Evolutionary conservation across 2,888 invertebrate genomes (phyloP), one percentile per base, ranked within the genome.

Genomic region (Drosophila maculinotata): DNA sequence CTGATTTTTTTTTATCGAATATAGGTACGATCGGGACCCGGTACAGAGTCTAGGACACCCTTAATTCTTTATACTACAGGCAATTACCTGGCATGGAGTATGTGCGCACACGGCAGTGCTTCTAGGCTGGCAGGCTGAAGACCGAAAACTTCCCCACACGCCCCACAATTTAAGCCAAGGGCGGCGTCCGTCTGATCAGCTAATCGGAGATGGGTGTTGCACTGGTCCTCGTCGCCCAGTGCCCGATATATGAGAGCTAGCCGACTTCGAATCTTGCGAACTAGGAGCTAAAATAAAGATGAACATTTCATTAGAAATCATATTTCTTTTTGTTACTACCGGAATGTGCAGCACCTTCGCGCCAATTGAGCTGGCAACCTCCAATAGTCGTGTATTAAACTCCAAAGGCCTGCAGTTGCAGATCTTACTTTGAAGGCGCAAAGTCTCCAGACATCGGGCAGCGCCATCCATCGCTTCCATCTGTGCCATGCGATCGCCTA

Each of bases 391-490:
- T 1, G 96, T 96, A 91, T 97, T 97, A 90, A 97, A 97, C 90
- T 97, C 97, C 64, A 97, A 91, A 0, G 97, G 97, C 59, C 96
- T 93, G 90, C 97, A 97, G 91, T 97, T 96, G 91, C 97, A 97
- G 83, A 97, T 97, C 89, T 96, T 95, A 85, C 95, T 96, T 87
- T 97, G 91, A 17, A 91, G 76, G 14, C 96, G 92, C 26, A 97
- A 91, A 0, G 95, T 95, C 87, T 96, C 96, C 31, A 96, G 92
- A 80, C 96, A 97, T 41, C 96, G 92, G 0, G 96, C 97, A 0
- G 96, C 96, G 0, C 96, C 97, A 81, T 97, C 97, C 96, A 97
- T 96, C 0, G 96, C 96, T 84, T 97, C 96, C 96, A 97, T 96
- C 90, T 97, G 97, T 7, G 96, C 96, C 67, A 97, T 93, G 0